Conservation (phyloP, 2,113 vertebrate genomes). For the Daphoenositta chrysoptera region DNA sequence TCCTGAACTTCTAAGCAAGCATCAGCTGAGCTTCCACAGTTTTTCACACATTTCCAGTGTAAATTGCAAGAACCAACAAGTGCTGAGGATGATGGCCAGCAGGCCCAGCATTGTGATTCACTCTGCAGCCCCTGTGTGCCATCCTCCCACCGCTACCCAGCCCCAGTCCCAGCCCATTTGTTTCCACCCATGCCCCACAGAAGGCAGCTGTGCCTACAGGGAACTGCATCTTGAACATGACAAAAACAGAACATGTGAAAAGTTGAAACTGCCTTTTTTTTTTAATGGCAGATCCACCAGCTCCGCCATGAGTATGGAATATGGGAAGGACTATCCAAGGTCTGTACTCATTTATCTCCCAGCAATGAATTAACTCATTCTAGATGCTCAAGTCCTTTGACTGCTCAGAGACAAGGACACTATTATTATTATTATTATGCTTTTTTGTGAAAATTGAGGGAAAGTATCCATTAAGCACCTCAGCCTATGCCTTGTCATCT, state of each 20-base stretch:
- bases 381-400: not conserved
- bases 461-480: slow-evolving; percentile 67
- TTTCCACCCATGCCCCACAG: too few relatives aligned
- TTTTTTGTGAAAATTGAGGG: slow-evolving; percentile 64
- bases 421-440: slow-evolving; percentile 44
- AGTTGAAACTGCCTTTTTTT: not conserved
- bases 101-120: not conserved
- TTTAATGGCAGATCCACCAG: not conserved
- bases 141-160: not conserved
- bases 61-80: not conserved
- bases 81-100: not conserved
- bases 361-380: slow-evolving; percentile 34
- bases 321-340: not conserved
- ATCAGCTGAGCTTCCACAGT: not conserved
- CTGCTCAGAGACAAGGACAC: slow-evolving; percentile 15
- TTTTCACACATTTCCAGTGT: not conserved
- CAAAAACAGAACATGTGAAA: not conserved
- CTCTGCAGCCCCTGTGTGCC: fast-evolving
- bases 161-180: too few relatives aligned
- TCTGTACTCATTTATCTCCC: not conserved
- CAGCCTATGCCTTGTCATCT: slow-evolving; percentile 29
- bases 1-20: not conserved
- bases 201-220: not conserved
- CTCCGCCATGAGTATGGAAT: not conserved
- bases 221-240: not conserved